These are phyloP conservation scores for Cephus rjabovi DNA, from an alignment of 2,888 invertebrate genomes.

Conservation along the genomic window DNA sequence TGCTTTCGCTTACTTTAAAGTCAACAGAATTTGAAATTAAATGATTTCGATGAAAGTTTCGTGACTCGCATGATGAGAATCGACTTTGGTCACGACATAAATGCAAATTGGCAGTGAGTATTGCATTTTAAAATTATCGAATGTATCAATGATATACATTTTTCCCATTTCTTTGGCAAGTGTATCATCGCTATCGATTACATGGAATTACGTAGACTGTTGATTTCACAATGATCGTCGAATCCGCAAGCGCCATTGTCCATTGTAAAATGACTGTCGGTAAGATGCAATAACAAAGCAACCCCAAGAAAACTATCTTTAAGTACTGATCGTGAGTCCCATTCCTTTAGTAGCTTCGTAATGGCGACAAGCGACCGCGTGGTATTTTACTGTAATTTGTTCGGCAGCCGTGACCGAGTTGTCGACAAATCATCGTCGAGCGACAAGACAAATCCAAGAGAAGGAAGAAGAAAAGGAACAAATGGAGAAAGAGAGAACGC, in stretches of 20 bases:
- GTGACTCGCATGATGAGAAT: background rate
- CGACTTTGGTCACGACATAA: background rate
- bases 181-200: background rate
- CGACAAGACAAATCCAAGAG: background rate
- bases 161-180: background rate
- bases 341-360: background rate
- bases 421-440: background rate
- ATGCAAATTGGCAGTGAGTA: background rate
- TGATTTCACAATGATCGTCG: background rate
- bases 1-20: background rate
- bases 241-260: background rate
- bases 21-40: background rate
- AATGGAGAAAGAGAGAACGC: background rate
- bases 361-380: background rate
- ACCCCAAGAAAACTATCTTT: background rate
- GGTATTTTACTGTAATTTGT: background rate
- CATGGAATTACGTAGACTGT: background rate
- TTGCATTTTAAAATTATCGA: background rate
- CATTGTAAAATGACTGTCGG: background rate
- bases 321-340: background rate
- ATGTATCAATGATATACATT: background rate
- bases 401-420: slow-evolving; percentile 5
- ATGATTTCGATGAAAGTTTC: background rate
- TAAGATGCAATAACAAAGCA: background rate
- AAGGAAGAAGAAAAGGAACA: background rate